Conservation (phyloP, 2,888 invertebrate genomes). For the Heliconius hortense region DNA sequence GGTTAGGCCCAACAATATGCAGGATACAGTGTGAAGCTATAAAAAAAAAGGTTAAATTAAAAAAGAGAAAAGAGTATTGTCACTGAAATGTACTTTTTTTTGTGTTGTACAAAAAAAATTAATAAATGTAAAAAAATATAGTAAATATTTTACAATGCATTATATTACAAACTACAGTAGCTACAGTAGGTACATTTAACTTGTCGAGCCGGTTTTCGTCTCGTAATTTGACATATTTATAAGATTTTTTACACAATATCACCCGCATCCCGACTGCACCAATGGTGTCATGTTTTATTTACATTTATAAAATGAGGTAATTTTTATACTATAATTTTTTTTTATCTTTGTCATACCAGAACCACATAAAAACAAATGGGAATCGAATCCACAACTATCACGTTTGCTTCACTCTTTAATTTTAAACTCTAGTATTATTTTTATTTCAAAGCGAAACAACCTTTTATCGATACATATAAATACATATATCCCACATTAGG, state of each 20-base stretch:
- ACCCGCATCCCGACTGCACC: not conserved
- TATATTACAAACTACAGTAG: not conserved
- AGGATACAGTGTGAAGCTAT: too few relatives aligned
- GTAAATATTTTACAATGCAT: not conserved
- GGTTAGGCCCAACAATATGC: too few relatives aligned
- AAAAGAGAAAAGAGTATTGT: too few relatives aligned
- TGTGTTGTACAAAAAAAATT: too few relatives aligned
- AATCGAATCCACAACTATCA: not conserved
- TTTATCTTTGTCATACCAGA: too few relatives aligned
- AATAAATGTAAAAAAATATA: too few relatives aligned
- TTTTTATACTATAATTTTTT: not conserved
- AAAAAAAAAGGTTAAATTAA: too few relatives aligned
- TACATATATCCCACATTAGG: constrained; percentile 6
- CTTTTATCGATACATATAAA: not conserved
- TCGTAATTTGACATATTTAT: not conserved
- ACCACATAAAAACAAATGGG: not conserved
- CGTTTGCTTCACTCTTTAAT: not conserved
- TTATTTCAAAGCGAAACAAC: not conserved
- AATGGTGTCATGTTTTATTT: not conserved
- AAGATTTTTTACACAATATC: not conserved
- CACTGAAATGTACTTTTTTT: too few relatives aligned
- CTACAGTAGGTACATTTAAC: not conserved
- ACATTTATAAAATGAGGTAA: not conserved
- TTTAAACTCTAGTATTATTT: not conserved
- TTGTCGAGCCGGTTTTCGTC: not conserved